A percentile compares a stretch with the other conserved stretches of the same genome.
Conservation (phyloP, 2,888 invertebrate genomes). For the Epinotia ramella region DNA sequence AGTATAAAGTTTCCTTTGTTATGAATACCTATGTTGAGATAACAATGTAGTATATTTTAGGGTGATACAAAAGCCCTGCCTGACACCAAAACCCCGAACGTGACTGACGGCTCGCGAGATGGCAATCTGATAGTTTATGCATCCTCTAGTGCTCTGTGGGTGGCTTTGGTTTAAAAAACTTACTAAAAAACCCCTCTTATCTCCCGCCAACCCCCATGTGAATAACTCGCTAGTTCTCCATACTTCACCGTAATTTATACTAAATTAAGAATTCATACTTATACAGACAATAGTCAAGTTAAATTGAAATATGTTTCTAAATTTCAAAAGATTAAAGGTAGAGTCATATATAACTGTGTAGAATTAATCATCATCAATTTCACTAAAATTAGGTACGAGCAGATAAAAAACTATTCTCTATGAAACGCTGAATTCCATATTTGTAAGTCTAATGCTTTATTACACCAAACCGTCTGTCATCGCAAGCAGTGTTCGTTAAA, state of each 20-base stretch:
- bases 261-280: background rate
- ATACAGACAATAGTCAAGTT: background rate
- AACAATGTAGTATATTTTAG: conserved; percentile 18
- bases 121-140: conserved; percentile 58
- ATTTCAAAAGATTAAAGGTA: too few species aligned
- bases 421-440: too few species aligned
- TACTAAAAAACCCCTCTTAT: background rate
- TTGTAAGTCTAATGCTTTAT: too few species aligned
- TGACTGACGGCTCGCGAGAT: conserved; percentile 58
- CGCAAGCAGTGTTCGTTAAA: too few species aligned
- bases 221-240: background rate
- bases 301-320: background rate
- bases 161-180: conserved; percentile 42
- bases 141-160: conserved; percentile 60
- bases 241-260: background rate
- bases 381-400: too few species aligned
- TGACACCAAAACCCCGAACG: conserved; percentile 49
- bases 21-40: background rate
- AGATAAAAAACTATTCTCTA: too few species aligned
- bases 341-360: too few species aligned
- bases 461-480: too few species aligned
- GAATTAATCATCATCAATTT: too few species aligned
- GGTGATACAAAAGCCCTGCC: conserved; percentile 20
- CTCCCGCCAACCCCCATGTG: background rate
- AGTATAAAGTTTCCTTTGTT: background rate